A percentile compares a stretch with the other conserved stretches of the same genome.
phyloP scores from a whole-genome alignment of 2,888 invertebrate genomes.

The Eupithecia insigniata region DNA sequence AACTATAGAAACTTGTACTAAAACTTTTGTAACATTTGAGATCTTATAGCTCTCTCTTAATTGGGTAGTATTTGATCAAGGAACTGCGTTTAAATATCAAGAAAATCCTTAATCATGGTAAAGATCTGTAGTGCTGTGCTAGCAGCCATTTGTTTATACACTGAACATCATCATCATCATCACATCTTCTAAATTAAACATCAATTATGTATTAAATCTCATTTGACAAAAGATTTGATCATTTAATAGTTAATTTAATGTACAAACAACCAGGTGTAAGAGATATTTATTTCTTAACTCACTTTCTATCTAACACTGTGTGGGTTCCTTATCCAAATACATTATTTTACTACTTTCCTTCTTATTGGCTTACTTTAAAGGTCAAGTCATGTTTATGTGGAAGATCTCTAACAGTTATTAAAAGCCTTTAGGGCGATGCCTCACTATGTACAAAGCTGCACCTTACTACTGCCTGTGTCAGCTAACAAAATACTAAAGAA shows the following conservation, averaged over 20 bases:
- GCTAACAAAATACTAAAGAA: not conserved
- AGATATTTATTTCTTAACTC: not conserved
- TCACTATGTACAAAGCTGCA: constrained; percentile 11
- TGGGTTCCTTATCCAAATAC: not conserved
- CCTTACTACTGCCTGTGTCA: constrained; percentile 19
- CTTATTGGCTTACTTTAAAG: not conserved
- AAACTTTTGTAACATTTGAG: not conserved
- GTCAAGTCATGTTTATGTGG: constrained; percentile 2
- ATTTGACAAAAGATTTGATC: not conserved
- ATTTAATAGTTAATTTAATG: not conserved
- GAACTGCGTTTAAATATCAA: not conserved
- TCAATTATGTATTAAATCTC: no score
- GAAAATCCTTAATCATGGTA: not conserved
- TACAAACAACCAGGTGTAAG: not conserved
- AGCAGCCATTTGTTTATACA: not conserved
- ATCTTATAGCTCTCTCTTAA: not conserved
- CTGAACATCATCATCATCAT: not conserved
- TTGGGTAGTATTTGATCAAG: not conserved
- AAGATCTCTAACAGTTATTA: constrained; percentile 10
- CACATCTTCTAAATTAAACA: no score
- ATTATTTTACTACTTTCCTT: not conserved
- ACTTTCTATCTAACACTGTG: not conserved
- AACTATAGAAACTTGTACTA: not conserved
- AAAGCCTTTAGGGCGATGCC: constrained; percentile 8
- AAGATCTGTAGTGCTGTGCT: not conserved